Percentiles rank a stretch among this genome's conserved stretches.
Evolutionary conservation across 2,888 invertebrate genomes (phyloP).

Genomic region (Myopa testacea): DNA sequence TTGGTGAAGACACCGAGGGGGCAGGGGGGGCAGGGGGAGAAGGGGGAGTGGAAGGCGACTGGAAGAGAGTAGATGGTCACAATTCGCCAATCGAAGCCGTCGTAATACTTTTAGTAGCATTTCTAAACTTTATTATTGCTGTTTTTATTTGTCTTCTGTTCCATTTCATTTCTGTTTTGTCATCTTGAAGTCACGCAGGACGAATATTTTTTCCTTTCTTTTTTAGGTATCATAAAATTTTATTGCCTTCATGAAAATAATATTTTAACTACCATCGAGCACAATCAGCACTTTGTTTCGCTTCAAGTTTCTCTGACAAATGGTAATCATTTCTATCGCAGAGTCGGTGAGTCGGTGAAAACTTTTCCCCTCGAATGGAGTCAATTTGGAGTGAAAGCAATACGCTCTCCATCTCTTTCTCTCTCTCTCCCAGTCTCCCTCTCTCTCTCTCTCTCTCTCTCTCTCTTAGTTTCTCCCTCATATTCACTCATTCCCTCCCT

Average conservation of each 20-base stretch:
- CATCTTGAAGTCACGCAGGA: not conserved
- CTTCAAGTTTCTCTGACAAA: conserved; percentile 9
- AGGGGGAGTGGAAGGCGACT: no score
- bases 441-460: no score
- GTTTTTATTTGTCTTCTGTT: not conserved
- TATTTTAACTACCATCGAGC: not conserved
- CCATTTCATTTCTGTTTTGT: not conserved
- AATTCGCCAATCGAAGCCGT: not conserved
- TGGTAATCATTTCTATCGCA: not conserved
- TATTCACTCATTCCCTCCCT: no score
- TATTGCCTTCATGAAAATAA: conserved; percentile 14
- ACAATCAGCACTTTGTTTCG: not conserved
- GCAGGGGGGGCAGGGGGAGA: no score
- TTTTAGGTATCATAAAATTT: not conserved
- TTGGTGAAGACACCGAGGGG: no score
- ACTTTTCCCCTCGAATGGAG: conserved; percentile 22
- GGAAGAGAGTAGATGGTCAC: not conserved
- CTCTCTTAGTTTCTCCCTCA: no score
- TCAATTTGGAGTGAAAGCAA: not conserved
- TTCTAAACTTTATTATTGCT: not conserved
- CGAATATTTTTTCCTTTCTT: no score
- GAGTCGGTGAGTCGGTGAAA: not conserved
- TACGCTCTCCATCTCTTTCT: no score
- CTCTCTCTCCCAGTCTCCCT: not conserved
- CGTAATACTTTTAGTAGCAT: not conserved